Evolutionary conservation across 1,140 invertebrate genomes (phyloP), one percentile per base, ranked within the genome.

Genomic region (Solen grandis): DNA sequence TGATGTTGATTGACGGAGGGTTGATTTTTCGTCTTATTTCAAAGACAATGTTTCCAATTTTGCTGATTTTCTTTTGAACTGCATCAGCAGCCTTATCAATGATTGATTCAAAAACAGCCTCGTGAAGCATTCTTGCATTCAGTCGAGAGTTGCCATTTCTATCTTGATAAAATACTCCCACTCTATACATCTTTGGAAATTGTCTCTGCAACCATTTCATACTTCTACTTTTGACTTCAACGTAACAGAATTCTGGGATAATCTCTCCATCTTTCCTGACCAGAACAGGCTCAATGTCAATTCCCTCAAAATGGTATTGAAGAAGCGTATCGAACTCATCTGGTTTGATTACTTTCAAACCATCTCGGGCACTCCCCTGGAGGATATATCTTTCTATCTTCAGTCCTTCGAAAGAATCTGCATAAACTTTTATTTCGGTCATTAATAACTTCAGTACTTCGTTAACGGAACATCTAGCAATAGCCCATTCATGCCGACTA

Each of bases 361-460:
- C 62, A 33, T 78, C 65, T 16, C 75, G 33, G n/a, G 75, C 41
- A 50, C 75, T 78, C 0, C 75, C 75, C 25, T 68, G 65, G n/a
- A 54, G 46, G 22, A 68, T 38, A 38, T 78, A 78, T 19, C 54
- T 57, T 68, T 68, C 75, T 22, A 69, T 57, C 22, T 36, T 5
- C 0, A 77, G 62, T 0, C 59, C 57, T 38, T 52, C 0, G 29
- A 52, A 1, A 0, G 10, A 0, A 10, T 29, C 10, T 38, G 36
- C 59, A 14, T 57, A 13, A 4, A 14, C 0, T 68, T 38, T 8
- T 27, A 68, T 14, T 36, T 66, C 62, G 19, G 65, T 52, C 19
- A 55, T 22, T 8, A 57, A 25, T 16, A 52, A 38, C 0, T 77
- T 35, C 60, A 77, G n/a, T 14, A 77, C 63, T 38, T 65, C 74